phyloP scores from a whole-genome alignment of 2,888 invertebrate genomes.

The Dryomyza anilis region DNA sequence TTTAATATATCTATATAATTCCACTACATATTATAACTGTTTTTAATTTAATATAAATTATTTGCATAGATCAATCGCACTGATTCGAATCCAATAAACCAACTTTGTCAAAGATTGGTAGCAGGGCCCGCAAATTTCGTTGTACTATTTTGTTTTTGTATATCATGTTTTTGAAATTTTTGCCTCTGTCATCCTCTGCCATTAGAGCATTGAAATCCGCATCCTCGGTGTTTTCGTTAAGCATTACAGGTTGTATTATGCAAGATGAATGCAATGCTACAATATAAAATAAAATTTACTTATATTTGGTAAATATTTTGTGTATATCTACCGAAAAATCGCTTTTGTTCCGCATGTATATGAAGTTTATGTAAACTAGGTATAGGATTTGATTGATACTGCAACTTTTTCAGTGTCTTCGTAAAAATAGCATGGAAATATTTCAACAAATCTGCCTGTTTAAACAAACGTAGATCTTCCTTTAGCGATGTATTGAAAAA shows the following conservation, averaged over 20 bases:
- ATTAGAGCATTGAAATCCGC: conserved; percentile 58
- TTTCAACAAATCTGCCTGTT: conserved; percentile 54
- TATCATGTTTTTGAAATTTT: conserved; percentile 50
- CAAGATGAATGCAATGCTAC: conserved; percentile 53
- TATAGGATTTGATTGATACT: conserved; percentile 40
- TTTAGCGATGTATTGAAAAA: conserved; percentile 55
- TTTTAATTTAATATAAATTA: too few relatives aligned
- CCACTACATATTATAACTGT: too few relatives aligned
- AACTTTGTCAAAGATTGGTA: conserved; percentile 52
- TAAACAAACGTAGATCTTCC: conserved; percentile 49
- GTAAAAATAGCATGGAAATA: conserved; percentile 49
- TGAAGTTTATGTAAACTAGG: conserved; percentile 43
- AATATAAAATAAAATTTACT: neutral
- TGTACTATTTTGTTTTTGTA: conserved; percentile 51
- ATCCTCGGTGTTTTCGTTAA: conserved; percentile 53
- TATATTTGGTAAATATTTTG: neutral
- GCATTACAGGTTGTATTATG: conserved; percentile 50
- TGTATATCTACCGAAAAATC: conserved; percentile 40
- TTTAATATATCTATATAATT: neutral
- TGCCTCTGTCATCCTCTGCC: conserved; percentile 47
- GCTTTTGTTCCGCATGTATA: conserved; percentile 39
- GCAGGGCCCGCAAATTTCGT: conserved; percentile 44
- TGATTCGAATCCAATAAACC: conserved; percentile 55
- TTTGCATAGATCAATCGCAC: conserved; percentile 31
- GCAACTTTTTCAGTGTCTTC: conserved; percentile 46